Percentiles rank a stretch among this genome's conserved stretches.
Conservation (phyloP, 1,140 invertebrate species). For the Drosophila mauritiana region DNA sequence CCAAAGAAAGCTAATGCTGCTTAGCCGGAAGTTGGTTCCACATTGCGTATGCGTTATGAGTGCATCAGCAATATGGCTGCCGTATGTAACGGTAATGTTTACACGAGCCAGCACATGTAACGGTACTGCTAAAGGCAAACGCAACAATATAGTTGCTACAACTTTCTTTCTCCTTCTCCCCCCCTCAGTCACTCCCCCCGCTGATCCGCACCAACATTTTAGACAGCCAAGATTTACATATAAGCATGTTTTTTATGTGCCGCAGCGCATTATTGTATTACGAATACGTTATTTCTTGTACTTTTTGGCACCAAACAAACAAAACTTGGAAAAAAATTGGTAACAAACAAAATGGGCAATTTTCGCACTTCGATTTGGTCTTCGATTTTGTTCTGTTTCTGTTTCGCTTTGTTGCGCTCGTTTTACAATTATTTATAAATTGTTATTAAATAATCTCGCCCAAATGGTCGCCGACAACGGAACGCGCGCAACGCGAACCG, state of each 20-base stretch:
- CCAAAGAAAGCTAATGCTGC: not conserved
- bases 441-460: conserved; percentile 48
- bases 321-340: conserved; percentile 22
- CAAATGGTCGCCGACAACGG: conserved; percentile 59
- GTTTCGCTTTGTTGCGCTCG: conserved; percentile 6
- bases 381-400: conserved; percentile 1
- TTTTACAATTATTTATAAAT: conserved; percentile 50
- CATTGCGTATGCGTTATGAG: conserved; percentile 43
- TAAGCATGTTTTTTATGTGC: conserved; percentile 47
- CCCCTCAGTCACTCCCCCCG: not conserved
- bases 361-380: conserved; percentile 15
- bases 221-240: conserved; percentile 35
- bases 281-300: conserved; percentile 1
- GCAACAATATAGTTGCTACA: conserved; percentile 25
- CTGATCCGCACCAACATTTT: not conserved
- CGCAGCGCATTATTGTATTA: conserved; percentile 17
- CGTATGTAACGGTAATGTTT: conserved; percentile 44
- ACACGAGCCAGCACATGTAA: conserved; percentile 41
- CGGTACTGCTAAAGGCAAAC: conserved; percentile 27
- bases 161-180: conserved; percentile 22
- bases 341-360: conserved; percentile 9
- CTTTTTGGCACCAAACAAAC: conserved; percentile 37
- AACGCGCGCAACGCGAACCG: conserved; percentile 69
- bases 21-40: conserved; percentile 24
- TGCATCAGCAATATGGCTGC: conserved; percentile 31